Conservation (phyloP, 2,888 invertebrate species). For the Craniophora ligustri region DNA sequence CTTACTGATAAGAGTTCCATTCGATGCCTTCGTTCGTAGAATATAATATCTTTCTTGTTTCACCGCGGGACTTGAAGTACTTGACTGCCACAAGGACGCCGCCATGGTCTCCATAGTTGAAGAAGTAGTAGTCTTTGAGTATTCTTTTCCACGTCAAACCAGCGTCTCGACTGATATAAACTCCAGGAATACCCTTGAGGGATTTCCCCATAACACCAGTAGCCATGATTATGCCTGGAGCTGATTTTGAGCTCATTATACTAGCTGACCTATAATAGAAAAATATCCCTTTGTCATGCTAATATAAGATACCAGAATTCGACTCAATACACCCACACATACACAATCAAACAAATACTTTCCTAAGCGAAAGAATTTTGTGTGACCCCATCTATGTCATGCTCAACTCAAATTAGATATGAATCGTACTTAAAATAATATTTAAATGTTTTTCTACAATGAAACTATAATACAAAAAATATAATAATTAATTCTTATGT, state of each 20-base stretch:
- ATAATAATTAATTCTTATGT: constrained; percentile 10
- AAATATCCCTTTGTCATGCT: constrained; percentile 12
- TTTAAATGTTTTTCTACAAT: constrained; percentile 15
- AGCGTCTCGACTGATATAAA: constrained; percentile 75
- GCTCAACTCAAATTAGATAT: constrained; percentile 20
- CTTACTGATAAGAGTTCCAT: constrained; percentile 91
- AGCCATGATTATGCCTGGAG: constrained; percentile 96
- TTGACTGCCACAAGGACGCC: constrained; percentile 95
- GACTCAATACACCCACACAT: constrained; percentile 2
- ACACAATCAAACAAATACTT: constrained; percentile 2
- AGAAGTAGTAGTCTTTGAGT: constrained; percentile 94
- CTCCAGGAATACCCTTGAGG: constrained; percentile 93
- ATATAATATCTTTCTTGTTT: constrained; percentile 94
- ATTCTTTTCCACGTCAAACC: constrained; percentile 92
- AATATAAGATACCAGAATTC: constrained; percentile 13
- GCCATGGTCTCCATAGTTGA: constrained; percentile 97
- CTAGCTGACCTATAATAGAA: constrained; percentile 90
- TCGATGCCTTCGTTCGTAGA: constrained; percentile 95
- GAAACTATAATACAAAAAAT: constrained; percentile 2
- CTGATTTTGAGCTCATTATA: constrained; percentile 95
- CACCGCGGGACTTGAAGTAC: constrained; percentile 92
- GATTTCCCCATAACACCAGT: constrained; percentile 93
- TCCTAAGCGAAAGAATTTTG: constrained; percentile 12
- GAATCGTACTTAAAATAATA: constrained; percentile 1
- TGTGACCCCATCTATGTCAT: constrained; percentile 20